Base-by-base conservation (phyloP, 1,140 invertebrate genomes). In the Papilio polytes region DNA sequence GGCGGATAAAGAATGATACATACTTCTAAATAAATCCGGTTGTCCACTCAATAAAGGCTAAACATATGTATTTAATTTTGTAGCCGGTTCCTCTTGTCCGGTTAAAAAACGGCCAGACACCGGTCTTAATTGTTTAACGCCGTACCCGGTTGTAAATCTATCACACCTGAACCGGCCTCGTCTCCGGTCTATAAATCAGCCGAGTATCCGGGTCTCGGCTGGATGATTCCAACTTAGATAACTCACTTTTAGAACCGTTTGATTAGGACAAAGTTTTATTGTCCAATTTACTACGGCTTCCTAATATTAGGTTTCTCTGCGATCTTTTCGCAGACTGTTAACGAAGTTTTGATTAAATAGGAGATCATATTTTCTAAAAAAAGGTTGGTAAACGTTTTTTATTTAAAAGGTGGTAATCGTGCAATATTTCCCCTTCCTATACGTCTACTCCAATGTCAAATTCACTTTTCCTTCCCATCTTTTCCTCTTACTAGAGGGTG, bases 141-240 rank as follows among this genome's bases (percentile, higher is more conserved):
- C 76, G 81, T 51, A 74, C 79, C 31, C 78, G 53, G 85, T 84
- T 86, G 87, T 91, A 91, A 91, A 91, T 91, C 88, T 87, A 82
- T 70, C 70, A 83, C 87, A 87, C 86, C 85, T 86, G 89, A 87
- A 86, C 82, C 77, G 83, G 86, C 85, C 84, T 83, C 83, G 85
- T 84, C 80, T 84, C 85, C 82, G 82, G 82, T 74, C 84, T 74
- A 89, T 91, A 90, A 90, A 91, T 91, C 89, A 91, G 83, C 80
- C 81, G 76, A 78, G 31, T 78, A 78, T 78, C 77, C 77, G 80
- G 80, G 59, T 63, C 81, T 74, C 81, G 74, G 80, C 76, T 80
- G 86, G 89, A 91, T 89, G 86, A 87, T 87, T 85, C 81, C 81
- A 82, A 83, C 84, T 86, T 82, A 84, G 87, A 88, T 87, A 80